These are phyloP conservation scores for Gallinago stenura DNA, from an alignment of 2,797 vertebrate genomes.

Conservation along the genomic window DNA sequence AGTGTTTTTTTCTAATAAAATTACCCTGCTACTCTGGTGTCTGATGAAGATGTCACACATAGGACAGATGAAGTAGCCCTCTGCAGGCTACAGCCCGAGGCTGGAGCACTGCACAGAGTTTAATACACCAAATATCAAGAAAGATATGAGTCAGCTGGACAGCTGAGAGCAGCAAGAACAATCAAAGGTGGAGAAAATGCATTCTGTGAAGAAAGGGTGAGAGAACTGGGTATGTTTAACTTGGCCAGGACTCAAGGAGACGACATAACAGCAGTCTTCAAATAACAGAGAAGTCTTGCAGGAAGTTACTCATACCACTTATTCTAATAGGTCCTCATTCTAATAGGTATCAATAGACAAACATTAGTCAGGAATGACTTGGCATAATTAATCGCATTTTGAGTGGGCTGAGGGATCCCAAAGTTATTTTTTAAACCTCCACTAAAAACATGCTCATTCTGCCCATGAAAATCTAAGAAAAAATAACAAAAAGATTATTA, in stretches of 20 bases:
- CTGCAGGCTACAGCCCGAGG: not conserved
- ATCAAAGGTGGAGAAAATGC: slow-evolving; percentile 17
- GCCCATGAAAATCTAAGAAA: not conserved
- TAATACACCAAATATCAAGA: not conserved
- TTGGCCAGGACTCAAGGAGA: not conserved
- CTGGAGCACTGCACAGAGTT: not conserved
- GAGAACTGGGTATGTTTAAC: not conserved
- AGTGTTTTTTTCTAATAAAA: not conserved
- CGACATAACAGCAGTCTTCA: not conserved
- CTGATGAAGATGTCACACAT: not conserved
- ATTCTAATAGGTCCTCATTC: not conserved
- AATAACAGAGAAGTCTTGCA: not conserved
- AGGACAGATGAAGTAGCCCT: not conserved
- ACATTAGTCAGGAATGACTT: not conserved
- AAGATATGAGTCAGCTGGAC: not conserved
- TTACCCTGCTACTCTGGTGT: not conserved
- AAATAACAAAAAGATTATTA: not conserved
- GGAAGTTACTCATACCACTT: not conserved
- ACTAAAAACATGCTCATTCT: not conserved
- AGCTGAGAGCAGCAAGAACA: not conserved
- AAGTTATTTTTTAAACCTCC: not conserved
- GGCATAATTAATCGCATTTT: not conserved
- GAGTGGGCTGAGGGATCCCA: not conserved
- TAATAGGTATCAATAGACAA: not conserved
- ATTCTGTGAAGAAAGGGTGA: not conserved